phyloP scores from a whole-genome alignment of 2,888 invertebrate genomes.

The Harpalus rufipes region DNA sequence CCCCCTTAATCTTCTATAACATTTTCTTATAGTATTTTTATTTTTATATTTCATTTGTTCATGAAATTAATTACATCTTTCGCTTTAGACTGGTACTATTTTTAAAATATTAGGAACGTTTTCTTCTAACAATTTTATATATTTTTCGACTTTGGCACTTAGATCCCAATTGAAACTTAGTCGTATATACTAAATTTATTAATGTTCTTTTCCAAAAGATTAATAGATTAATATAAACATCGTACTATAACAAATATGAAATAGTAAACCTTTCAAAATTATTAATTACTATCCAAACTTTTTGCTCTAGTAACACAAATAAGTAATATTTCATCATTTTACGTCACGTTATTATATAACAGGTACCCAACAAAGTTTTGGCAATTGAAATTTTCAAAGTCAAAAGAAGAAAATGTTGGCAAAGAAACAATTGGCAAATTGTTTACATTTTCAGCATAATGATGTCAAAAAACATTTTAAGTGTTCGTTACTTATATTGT shows the following conservation, averaged over 20 bases:
- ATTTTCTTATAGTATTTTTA: too few species aligned
- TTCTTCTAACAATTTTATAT: too few species aligned
- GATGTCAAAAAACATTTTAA: constrained; percentile 29
- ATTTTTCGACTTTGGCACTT: too few species aligned
- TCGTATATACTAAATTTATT: too few species aligned
- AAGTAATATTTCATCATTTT: constrained; percentile 35
- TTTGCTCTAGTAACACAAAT: not conserved
- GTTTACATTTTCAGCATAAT: constrained; percentile 38
- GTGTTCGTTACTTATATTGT: constrained; percentile 4
- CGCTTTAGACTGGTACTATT: too few species aligned
- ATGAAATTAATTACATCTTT: too few species aligned
- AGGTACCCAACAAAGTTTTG: constrained; percentile 22
- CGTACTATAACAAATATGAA: not conserved
- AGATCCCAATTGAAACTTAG: too few species aligned
- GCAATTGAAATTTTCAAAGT: constrained; percentile 53
- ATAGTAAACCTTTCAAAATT: not conserved
- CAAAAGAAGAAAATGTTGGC: constrained; percentile 57
- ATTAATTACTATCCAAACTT: not conserved
- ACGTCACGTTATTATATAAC: constrained; percentile 52
- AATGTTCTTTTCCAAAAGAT: not conserved
- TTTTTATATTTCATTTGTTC: too few species aligned
- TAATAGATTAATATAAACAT: not conserved
- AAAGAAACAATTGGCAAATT: constrained; percentile 37
- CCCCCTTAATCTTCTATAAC: too few species aligned
- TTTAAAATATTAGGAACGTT: too few species aligned